Conservation (phyloP, 2,888 invertebrate genomes). For the Mesochorus sp. region DNA sequence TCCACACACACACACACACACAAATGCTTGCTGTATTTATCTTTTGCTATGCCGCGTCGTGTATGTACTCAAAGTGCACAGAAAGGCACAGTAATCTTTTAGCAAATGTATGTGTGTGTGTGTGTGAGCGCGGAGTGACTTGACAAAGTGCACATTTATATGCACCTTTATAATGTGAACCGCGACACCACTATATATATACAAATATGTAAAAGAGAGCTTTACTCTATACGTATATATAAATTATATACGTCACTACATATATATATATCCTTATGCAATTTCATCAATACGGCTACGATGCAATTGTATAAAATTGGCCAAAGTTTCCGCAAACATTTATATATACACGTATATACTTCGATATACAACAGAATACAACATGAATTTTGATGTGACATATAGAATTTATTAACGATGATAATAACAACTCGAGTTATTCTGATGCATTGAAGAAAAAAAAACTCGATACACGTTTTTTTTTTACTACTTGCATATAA, state of each 20-base stretch:
- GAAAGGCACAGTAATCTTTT: slow-evolving; percentile 32
- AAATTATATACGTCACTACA: background rate
- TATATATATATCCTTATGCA: background rate
- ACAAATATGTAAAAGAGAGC: too few species aligned
- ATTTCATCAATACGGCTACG: slow-evolving; percentile 21
- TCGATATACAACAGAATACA: background rate
- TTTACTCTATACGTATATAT: background rate
- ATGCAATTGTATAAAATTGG: background rate
- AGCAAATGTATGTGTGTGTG: slow-evolving; percentile 3
- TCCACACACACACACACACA: slow-evolving; percentile 3
- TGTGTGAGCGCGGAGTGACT: slow-evolving; percentile 42
- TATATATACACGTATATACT: background rate
- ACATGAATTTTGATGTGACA: background rate
- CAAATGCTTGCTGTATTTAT: slow-evolving; percentile 12
- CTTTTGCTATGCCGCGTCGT: slow-evolving; percentile 29
- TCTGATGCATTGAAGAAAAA: too few species aligned
- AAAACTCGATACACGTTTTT: too few species aligned
- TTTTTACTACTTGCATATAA: too few species aligned
- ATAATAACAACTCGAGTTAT: too few species aligned
- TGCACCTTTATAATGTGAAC: slow-evolving; percentile 46
- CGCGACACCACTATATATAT: slow-evolving; percentile 29
- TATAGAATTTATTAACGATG: too few species aligned
- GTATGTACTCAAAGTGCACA: background rate
- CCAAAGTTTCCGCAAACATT: background rate
- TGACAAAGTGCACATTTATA: slow-evolving; percentile 57